Conservation (phyloP, 1,140 invertebrate genomes). For the Zaprionus lachaisei region DNA sequence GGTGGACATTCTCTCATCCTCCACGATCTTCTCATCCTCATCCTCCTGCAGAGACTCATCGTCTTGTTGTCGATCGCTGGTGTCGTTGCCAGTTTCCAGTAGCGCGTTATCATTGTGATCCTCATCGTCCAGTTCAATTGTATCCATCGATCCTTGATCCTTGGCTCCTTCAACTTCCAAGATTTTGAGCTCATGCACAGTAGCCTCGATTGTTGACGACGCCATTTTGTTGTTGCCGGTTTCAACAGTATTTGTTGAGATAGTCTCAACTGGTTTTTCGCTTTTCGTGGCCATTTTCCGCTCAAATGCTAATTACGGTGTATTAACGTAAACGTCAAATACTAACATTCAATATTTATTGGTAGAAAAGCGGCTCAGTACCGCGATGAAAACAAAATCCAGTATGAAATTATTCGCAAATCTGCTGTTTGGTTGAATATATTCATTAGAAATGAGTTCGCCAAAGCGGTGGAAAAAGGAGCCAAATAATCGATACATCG, state of each 20-base stretch:
- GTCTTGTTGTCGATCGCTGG: constrained; percentile 6
- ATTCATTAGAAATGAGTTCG: constrained; percentile 1
- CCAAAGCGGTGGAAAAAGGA: not conserved
- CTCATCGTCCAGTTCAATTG: constrained; percentile 56
- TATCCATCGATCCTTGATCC: not conserved
- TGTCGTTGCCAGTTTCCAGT: not conserved
- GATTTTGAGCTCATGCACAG: constrained; percentile 59
- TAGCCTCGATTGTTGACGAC: constrained; percentile 28
- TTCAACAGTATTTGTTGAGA: not conserved
- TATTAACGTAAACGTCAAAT: not conserved
- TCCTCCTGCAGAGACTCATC: constrained; percentile 18
- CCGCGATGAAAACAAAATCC: not conserved
- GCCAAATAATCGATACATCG: not conserved
- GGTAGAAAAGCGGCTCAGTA: not conserved
- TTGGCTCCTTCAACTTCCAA: constrained; percentile 63
- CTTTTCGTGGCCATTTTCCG: not conserved
- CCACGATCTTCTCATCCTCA: constrained; percentile 15
- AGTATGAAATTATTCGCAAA: not conserved
- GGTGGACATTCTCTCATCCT: constrained; percentile 35
- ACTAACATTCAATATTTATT: not conserved
- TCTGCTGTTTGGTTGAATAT: not conserved
- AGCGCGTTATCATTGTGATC: constrained; percentile 35
- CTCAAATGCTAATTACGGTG: not conserved
- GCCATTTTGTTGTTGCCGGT: constrained; percentile 66
- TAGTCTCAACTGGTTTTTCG: not conserved